Evolutionary conservation across 2,888 invertebrate species (phyloP).

Genomic region (Latrodectus hesperus): DNA sequence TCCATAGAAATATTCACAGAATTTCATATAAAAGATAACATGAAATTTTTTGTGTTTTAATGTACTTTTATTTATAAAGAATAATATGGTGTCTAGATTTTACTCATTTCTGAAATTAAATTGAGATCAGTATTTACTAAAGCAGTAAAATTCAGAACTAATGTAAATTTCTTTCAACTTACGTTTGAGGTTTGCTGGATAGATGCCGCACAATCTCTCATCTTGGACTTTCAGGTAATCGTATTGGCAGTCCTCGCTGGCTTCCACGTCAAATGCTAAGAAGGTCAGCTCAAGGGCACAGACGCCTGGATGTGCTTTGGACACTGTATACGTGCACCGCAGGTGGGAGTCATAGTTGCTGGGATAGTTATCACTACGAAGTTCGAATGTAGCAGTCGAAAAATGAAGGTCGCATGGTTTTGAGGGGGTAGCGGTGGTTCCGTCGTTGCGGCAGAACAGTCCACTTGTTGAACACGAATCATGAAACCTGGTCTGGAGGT

Average conservation of each 20-base stretch:
- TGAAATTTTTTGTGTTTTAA: too few relatives aligned
- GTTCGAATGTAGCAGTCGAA: constrained; percentile 63
- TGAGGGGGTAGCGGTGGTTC: constrained; percentile 20
- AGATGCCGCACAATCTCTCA: constrained; percentile 71
- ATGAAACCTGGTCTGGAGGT: constrained; percentile 68
- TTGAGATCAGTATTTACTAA: too few relatives aligned
- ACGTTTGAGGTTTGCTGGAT: constrained; percentile 68
- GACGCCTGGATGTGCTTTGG: constrained; percentile 64
- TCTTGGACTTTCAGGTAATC: constrained; percentile 72
- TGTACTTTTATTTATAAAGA: too few relatives aligned
- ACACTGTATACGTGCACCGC: constrained; percentile 70
- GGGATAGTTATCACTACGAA: constrained; percentile 71
- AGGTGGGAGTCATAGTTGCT: constrained; percentile 70
- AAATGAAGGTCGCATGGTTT: constrained; percentile 68
- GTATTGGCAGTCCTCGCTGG: constrained; percentile 71
- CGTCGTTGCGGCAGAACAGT: constrained; percentile 33
- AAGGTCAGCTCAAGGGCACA: constrained; percentile 71
- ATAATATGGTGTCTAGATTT: too few relatives aligned
- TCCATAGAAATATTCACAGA: too few relatives aligned
- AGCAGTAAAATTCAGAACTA: neutral
- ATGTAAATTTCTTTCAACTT: constrained; percentile 13
- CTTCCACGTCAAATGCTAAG: constrained; percentile 71
- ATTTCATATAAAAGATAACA: too few relatives aligned
- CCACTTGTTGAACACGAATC: constrained; percentile 61
- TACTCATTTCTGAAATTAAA: too few relatives aligned